phyloP scores from a whole-genome alignment of 2,113 vertebrate species.

The Dicrurus megarhynchus region DNA sequence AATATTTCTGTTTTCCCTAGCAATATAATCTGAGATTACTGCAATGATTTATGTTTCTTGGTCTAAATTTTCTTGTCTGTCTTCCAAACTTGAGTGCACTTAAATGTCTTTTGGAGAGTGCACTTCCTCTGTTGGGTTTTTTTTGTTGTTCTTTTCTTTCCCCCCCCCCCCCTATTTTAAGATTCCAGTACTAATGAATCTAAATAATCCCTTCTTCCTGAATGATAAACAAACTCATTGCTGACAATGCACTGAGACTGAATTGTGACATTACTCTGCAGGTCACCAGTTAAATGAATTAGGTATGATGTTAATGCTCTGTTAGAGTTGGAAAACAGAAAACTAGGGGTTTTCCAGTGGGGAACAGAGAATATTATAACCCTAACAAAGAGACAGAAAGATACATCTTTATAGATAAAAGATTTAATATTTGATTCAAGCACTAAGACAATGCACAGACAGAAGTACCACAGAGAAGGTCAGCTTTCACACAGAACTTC shows the following conservation, averaged over 20 bases:
- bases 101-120: slow-evolving; percentile 8
- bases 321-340: not conserved
- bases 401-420: not conserved
- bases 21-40: not conserved
- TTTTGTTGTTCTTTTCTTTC: not conserved
- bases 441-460: not conserved
- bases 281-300: not conserved
- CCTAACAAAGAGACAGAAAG: not conserved
- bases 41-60: slow-evolving; percentile 33
- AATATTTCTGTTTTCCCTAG: slow-evolving; percentile 13
- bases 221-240: slow-evolving; percentile 17
- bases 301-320: not conserved
- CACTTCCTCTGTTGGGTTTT: not conserved
- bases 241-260: slow-evolving; percentile 21
- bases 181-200: slow-evolving; percentile 32
- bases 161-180: not conserved
- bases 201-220: slow-evolving; percentile 29
- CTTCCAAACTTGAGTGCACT: slow-evolving; percentile 23
- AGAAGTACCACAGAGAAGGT: not conserved
- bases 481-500: not conserved
- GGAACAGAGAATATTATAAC: not conserved
- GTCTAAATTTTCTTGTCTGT: slow-evolving; percentile 21
- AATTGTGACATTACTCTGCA: not conserved
- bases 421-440: not conserved
- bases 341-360: not conserved